phyloP scores from a whole-genome alignment of 2,113 vertebrate genomes.

The Lophius piscatorius region DNA sequence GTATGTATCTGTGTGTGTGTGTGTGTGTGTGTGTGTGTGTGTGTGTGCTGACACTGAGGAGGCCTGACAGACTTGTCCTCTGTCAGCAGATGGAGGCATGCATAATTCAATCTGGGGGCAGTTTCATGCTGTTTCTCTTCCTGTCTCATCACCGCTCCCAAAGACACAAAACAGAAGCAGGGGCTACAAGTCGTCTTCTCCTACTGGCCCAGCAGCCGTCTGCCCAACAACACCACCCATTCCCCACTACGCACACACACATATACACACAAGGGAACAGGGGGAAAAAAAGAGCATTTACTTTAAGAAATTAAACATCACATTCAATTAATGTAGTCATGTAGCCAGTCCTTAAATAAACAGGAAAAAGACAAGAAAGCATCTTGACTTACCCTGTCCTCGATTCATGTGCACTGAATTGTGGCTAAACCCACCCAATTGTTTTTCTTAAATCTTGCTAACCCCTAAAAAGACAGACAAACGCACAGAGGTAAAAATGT shows the following conservation, averaged over 20 bases:
- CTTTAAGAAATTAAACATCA: no score
- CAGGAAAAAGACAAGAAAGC: no score
- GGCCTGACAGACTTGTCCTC: constrained; percentile 75
- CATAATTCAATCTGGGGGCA: constrained; percentile 76
- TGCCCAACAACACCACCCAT: not conserved
- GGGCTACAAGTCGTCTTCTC: constrained; percentile 20
- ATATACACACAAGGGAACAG: not conserved
- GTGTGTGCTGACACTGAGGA: constrained; percentile 65
- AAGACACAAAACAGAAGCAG: constrained; percentile 50
- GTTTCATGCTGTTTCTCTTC: constrained; percentile 77
- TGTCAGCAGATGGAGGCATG: constrained; percentile 78
- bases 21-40: constrained; percentile 23
- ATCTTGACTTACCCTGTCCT: no score
- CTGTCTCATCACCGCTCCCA: constrained; percentile 66
- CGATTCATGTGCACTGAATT: no score
- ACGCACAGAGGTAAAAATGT: no score
- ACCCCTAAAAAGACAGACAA: no score
- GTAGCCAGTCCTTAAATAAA: no score
- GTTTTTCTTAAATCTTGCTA: no score
- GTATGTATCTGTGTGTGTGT: constrained; percentile 14
- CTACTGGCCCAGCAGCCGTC: constrained; percentile 27
- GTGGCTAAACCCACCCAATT: no score
- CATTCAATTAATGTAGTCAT: no score
- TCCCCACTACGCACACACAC: not conserved
- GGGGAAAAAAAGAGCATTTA: no score